These are phyloP conservation scores for Coreius guichenoti DNA, from an alignment of 2,797 vertebrate genomes.

Conservation along the genomic window DNA sequence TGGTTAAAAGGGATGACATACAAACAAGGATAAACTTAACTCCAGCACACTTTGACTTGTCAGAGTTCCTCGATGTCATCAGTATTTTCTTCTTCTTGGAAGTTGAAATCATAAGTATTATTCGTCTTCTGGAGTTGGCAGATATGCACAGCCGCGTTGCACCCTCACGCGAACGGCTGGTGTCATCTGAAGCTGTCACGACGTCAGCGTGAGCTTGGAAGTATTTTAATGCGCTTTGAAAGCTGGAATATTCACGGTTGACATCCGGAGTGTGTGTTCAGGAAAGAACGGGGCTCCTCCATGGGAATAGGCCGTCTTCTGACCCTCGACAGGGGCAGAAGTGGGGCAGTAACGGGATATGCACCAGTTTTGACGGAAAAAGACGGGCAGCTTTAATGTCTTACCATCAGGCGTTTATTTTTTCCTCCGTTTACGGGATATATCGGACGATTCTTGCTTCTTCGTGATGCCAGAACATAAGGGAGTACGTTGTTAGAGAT, in stretches of 20 bases:
- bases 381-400: conserved; percentile 59
- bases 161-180: not conserved
- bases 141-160: conserved; percentile 21
- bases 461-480: not conserved
- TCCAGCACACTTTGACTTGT: not conserved
- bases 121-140: conserved; percentile 20
- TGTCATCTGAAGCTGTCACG: conserved; percentile 44
- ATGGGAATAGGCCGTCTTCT: conserved; percentile 79
- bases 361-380: conserved; percentile 60
- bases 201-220: conserved; percentile 60
- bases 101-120: conserved; percentile 1
- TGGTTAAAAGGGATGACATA: not conserved
- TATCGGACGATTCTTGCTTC: not conserved
- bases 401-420: not conserved
- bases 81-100: not conserved
- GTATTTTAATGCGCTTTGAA: conserved; percentile 61
- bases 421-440: not conserved
- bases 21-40: not conserved
- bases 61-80: not conserved
- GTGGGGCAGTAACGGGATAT: conserved; percentile 52
- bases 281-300: conserved; percentile 85
- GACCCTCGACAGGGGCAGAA: conserved; percentile 40
- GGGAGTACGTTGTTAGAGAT: not conserved
- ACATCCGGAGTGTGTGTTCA: conserved; percentile 80
- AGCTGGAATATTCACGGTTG: conserved; percentile 70